Conservation (phyloP, 1,140 invertebrate genomes). For the Laupala kohalensis region DNA sequence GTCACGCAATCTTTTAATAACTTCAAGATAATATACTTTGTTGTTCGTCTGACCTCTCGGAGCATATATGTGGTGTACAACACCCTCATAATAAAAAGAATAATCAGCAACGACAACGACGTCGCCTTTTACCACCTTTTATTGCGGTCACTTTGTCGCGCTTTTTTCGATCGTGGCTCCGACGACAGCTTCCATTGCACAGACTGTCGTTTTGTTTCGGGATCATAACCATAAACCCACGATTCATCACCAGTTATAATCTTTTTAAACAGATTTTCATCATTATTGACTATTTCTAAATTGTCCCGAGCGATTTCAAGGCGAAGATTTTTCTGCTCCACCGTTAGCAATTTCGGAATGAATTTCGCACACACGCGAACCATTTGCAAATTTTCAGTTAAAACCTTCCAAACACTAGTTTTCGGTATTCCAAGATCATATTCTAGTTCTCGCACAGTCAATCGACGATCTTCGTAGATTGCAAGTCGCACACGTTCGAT, state of each 20-base stretch:
- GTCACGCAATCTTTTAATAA: neutral
- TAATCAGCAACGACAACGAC: too few relatives aligned
- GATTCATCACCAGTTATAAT: neutral
- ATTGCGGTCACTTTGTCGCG: neutral
- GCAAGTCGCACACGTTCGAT: too few relatives aligned
- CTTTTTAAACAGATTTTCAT: neutral
- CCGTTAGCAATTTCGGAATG: neutral
- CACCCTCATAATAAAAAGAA: neutral
- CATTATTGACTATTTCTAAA: neutral
- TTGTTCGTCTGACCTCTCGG: neutral
- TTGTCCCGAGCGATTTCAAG: neutral
- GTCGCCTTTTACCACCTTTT: too few relatives aligned
- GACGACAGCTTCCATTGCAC: neutral
- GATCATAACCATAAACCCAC: neutral
- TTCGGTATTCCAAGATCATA: neutral
- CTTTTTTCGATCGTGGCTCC: neutral
- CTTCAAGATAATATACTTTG: neutral
- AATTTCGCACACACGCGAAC: neutral
- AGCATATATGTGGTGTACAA: neutral
- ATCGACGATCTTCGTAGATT: too few relatives aligned
- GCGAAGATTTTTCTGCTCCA: neutral
- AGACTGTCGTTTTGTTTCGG: neutral
- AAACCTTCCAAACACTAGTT: neutral
- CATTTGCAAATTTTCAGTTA: neutral
- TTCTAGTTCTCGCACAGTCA: neutral